These are phyloP conservation scores for Athalia rosae DNA, from an alignment of 2,888 invertebrate species.

Conservation along the genomic window DNA sequence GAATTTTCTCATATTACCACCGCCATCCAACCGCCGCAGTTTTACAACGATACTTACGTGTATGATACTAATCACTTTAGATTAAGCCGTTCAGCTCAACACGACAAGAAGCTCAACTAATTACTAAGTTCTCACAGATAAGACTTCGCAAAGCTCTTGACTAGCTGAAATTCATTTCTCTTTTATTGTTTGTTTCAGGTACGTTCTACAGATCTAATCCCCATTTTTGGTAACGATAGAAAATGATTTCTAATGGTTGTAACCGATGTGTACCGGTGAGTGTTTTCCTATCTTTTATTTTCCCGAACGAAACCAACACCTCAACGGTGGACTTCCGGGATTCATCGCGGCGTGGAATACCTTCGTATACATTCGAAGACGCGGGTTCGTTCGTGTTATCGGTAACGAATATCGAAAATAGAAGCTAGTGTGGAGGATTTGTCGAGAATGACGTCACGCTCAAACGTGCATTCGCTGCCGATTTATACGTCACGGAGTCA, in stretches of 20 bases:
- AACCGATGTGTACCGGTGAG: background rate
- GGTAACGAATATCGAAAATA: too few species aligned
- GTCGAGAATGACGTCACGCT: conserved; percentile 7
- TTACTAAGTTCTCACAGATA: too few species aligned
- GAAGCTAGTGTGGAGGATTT: too few species aligned
- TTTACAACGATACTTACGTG: background rate
- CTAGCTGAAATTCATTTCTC: background rate
- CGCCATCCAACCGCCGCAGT: background rate
- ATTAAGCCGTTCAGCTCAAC: background rate
- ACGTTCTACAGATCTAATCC: background rate
- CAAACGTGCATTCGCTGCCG: conserved; percentile 48
- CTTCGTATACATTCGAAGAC: too few species aligned
- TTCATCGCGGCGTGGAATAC: background rate
- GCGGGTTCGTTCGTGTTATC: too few species aligned
- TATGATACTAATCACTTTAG: conserved; percentile 1
- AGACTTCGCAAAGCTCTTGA: background rate
- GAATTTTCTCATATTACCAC: conserved; percentile 25
- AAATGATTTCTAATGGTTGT: background rate
- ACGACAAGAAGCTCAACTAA: too few species aligned
- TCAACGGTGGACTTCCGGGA: background rate
- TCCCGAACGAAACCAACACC: background rate
- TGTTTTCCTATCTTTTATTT: background rate
- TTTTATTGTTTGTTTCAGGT: background rate
- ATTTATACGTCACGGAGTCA: conserved; percentile 60
- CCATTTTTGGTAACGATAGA: background rate